These are phyloP conservation scores for Seriola aureovittata DNA, from an alignment of 2,113 vertebrate species.

Conservation along the genomic window DNA sequence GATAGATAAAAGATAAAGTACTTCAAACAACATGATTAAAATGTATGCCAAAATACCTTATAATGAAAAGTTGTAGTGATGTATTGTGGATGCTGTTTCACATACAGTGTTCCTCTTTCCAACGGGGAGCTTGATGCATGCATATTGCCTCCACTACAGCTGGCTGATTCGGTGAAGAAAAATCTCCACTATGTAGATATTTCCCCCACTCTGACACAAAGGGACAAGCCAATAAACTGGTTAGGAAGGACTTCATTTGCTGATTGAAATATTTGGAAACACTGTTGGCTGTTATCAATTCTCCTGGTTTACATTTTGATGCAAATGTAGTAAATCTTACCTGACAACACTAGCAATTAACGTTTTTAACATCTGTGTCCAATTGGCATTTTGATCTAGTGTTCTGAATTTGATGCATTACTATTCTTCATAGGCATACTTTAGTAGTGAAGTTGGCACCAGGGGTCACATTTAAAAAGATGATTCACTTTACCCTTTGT, in stretches of 20 bases:
- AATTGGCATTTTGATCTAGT: conserved; percentile 11
- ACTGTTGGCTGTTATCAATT: neutral
- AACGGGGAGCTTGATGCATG: neutral
- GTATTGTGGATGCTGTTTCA: neutral
- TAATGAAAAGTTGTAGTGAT: neutral
- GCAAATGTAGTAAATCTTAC: neutral
- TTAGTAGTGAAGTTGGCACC: conserved; percentile 50
- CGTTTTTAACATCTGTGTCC: neutral
- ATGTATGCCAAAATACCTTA: neutral
- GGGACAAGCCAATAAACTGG: neutral
- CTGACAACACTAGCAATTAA: neutral
- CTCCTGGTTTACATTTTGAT: neutral
- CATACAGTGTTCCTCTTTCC: neutral
- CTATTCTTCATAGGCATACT: conserved; percentile 18
- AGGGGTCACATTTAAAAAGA: conserved; percentile 52
- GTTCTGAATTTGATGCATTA: conserved; percentile 5
- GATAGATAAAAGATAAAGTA: neutral
- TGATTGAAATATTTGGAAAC: neutral
- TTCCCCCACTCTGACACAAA: neutral
- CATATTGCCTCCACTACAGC: neutral
- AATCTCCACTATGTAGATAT: neutral
- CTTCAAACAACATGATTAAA: neutral
- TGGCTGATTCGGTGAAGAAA: neutral
- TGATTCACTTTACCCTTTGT: conserved; percentile 68
- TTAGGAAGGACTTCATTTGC: conserved; percentile 10